Conservation (phyloP, 2,113 vertebrate species). For the Oriolus oriolus region DNA sequence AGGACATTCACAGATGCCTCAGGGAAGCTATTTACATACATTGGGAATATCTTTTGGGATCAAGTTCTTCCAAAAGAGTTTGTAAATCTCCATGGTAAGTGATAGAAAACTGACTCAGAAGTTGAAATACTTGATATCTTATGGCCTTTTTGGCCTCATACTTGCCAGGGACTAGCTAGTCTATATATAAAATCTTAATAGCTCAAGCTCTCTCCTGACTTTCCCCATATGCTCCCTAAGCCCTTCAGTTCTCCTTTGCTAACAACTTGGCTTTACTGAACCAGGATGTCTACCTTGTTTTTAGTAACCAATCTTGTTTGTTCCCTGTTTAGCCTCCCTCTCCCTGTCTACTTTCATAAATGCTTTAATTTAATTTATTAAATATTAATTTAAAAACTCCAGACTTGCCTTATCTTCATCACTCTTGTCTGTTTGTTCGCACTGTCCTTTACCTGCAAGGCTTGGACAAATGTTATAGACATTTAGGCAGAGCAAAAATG, state of each 20-base stretch:
- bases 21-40: neutral
- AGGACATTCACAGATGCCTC: neutral
- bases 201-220: neutral
- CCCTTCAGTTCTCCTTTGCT: neutral
- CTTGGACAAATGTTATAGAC: neutral
- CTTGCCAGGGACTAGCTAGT: neutral
- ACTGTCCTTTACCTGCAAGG: neutral
- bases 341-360: neutral
- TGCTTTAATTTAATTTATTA: neutral
- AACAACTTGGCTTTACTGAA: neutral
- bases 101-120: neutral
- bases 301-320: neutral
- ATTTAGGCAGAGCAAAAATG: neutral
- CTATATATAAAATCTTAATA: neutral
- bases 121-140: neutral
- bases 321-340: neutral
- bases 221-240: fast-evolving
- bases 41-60: neutral
- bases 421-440: neutral
- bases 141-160: neutral
- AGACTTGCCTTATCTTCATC: neutral
- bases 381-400: neutral
- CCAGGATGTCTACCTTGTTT: too few relatives aligned
- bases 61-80: neutral
- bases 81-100: neutral